Percentiles rank a stretch among this genome's conserved stretches.
phyloP scores from a whole-genome alignment of 2,113 vertebrate species.

The Amazona vittata region DNA sequence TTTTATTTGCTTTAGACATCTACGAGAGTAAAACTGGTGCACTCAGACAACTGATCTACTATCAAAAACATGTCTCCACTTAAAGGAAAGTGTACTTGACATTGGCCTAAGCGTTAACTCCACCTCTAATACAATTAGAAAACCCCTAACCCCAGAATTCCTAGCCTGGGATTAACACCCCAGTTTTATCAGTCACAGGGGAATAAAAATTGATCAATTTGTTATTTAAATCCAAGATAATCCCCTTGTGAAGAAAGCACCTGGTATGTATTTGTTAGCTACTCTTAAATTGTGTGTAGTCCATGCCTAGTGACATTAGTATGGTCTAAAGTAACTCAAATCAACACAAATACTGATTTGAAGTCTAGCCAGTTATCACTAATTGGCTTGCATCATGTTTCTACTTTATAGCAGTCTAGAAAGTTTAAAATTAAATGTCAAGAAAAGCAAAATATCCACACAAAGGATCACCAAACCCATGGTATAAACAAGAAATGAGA shows the following conservation, averaged over 20 bases:
- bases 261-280: not conserved
- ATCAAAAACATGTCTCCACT: not conserved
- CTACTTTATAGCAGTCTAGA: not conserved
- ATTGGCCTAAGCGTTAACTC: not conserved
- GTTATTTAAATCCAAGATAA: not conserved
- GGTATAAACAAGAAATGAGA: not conserved
- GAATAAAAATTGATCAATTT: not conserved
- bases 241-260: not conserved
- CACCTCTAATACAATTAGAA: not conserved
- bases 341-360: not conserved
- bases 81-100: not conserved
- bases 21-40: not conserved
- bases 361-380: not conserved
- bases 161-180: not conserved
- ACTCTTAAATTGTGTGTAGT: not conserved
- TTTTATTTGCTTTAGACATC: not conserved
- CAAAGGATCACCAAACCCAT: not conserved
- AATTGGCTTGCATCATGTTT: not conserved
- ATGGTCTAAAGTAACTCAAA: not conserved
- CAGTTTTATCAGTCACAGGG: not conserved
- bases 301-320: not conserved
- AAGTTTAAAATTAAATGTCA: not conserved
- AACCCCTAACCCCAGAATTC: accelerated
- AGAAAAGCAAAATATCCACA: not conserved
- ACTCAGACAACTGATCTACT: not conserved